Conservation (phyloP, 2,113 vertebrate species). For the Ailurus styani region DNA sequence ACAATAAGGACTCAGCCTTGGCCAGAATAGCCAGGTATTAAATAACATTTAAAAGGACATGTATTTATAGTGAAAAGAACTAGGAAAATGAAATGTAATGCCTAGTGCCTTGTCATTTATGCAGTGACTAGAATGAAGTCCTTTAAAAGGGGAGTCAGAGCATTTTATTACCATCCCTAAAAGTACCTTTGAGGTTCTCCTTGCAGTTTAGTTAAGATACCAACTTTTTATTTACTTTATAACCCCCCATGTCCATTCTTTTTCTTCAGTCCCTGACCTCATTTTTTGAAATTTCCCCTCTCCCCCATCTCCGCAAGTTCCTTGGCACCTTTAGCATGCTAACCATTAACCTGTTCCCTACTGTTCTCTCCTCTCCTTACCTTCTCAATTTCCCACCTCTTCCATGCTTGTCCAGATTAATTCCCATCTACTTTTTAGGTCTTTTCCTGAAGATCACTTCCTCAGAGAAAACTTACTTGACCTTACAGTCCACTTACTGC, state of each 20-base stretch:
- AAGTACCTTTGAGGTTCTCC: not conserved
- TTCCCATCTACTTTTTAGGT: not conserved
- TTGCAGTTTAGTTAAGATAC: not conserved
- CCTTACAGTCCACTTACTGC: not conserved
- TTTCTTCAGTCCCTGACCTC: not conserved
- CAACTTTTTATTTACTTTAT: not conserved
- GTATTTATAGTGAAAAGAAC: not conserved
- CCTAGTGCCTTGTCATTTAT: not conserved
- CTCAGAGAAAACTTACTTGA: not conserved
- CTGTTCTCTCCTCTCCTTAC: not conserved
- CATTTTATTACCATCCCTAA: not conserved
- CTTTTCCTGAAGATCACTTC: not conserved
- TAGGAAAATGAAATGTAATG: not conserved
- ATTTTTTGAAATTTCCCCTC: not conserved
- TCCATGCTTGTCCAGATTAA: not conserved
- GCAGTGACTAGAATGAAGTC: not conserved
- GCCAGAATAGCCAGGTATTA: not conserved
- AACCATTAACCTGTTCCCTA: not conserved
- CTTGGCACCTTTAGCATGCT: not conserved
- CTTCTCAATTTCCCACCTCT: rapidly evolving
- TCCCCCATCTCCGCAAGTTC: not conserved
- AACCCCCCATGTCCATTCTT: not conserved
- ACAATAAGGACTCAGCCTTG: not conserved
- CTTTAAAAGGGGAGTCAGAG: not conserved
- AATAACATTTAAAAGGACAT: not conserved